These are phyloP conservation scores for Tachystola acroxantha DNA, from an alignment of 2,888 invertebrate species.

Conservation along the genomic window DNA sequence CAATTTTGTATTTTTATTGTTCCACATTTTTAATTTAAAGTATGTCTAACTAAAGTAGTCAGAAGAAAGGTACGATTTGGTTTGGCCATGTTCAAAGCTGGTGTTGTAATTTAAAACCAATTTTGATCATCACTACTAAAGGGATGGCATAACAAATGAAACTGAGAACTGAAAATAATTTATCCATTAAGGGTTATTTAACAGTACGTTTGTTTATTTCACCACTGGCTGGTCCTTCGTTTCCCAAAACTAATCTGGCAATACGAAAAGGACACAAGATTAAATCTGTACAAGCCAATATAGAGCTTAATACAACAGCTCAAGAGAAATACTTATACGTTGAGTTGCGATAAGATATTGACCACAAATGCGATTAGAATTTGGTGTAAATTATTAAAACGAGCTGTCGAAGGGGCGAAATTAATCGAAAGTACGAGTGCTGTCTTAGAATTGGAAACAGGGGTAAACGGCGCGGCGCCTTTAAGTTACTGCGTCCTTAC, in stretches of 20 bases:
- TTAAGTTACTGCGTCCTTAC: neutral
- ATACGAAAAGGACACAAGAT: conserved; percentile 26
- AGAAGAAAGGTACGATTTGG: no score
- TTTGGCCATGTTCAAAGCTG: no score
- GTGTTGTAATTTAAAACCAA: no score
- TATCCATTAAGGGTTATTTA: conserved; percentile 50
- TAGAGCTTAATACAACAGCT: conserved; percentile 24
- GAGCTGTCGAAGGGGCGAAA: conserved; percentile 54
- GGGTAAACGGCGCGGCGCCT: conserved; percentile 22
- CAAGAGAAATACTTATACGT: neutral
- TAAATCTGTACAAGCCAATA: conserved; percentile 13
- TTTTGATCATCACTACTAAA: no score
- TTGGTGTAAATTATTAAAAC: conserved; percentile 57
- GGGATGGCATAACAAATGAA: conserved; percentile 30
- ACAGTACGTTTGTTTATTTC: conserved; percentile 52
- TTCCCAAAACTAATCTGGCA: conserved; percentile 29
- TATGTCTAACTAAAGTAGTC: no score
- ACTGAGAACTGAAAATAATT: conserved; percentile 42
- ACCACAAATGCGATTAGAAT: conserved; percentile 17
- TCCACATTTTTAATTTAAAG: no score
- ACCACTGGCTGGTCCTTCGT: conserved; percentile 27
- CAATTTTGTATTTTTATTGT: no score
- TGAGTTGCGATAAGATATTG: neutral
- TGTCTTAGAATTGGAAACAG: conserved; percentile 49
- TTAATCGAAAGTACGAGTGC: conserved; percentile 65